Percentiles rank a stretch among this genome's conserved stretches.
Conservation (phyloP, 2,113 vertebrate genomes). For the Oryzias melastigma region DNA sequence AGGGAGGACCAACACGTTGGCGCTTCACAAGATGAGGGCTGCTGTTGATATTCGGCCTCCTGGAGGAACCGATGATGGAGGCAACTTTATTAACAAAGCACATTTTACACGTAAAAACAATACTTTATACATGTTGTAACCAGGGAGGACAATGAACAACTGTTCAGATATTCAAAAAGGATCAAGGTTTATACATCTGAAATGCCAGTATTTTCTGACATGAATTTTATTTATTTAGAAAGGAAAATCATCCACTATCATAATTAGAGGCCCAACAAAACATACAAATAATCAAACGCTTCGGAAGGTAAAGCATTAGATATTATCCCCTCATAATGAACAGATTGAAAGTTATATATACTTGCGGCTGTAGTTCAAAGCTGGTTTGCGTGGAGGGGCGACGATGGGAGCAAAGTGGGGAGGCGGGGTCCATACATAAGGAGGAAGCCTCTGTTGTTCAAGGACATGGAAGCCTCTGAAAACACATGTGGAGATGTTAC, state of each 20-base stretch:
- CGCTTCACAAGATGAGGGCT: conserved; percentile 76
- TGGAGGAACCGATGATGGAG: conserved; percentile 54
- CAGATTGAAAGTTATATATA: conserved; percentile 30
- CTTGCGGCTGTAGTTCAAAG: conserved; percentile 50
- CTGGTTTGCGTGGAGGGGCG: conserved; percentile 4
- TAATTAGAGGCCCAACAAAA: too few relatives aligned
- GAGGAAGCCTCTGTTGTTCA: conserved; percentile 28
- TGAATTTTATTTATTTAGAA: too few relatives aligned
- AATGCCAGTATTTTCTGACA: too few relatives aligned
- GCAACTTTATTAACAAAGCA: neutral
- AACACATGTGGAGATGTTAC: conserved; percentile 13
- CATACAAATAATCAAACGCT: too few relatives aligned
- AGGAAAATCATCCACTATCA: too few relatives aligned
- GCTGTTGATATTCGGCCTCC: conserved; percentile 79
- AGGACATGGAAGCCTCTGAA: conserved; percentile 38
- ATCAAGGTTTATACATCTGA: too few relatives aligned
- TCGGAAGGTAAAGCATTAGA: neutral
- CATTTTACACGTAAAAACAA: neutral
- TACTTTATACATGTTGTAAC: neutral
- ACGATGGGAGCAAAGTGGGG: neutral
- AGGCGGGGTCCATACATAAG: conserved; percentile 55
- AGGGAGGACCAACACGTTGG: conserved; percentile 75
- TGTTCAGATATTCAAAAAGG: too few relatives aligned
- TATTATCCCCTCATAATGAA: conserved; percentile 1
- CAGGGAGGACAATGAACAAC: too few relatives aligned